A percentile compares a stretch with the other conserved stretches of the same genome.
phyloP scores from a whole-genome alignment of 1,140 invertebrate genomes.

The Cherax quadricarinatus region DNA sequence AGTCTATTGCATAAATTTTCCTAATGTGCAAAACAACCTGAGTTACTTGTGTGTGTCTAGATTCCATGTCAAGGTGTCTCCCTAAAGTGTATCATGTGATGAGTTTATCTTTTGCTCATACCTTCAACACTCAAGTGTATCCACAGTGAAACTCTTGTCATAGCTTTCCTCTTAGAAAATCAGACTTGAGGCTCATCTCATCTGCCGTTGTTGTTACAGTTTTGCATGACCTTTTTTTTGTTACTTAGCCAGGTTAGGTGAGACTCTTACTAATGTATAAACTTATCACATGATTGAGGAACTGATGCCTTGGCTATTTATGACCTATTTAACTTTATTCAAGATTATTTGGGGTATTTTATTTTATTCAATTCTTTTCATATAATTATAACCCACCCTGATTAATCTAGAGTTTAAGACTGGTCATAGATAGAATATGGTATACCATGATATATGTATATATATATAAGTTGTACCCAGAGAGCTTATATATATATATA shows the following conservation, averaged over 20 bases:
- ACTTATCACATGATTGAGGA: conserved; percentile 5
- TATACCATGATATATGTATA: conserved; percentile 34
- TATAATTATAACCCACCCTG: neutral
- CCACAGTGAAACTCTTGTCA: neutral
- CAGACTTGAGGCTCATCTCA: conserved; percentile 5
- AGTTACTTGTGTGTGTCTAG: conserved; percentile 29
- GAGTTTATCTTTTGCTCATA: neutral
- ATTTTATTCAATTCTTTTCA: conserved; percentile 2
- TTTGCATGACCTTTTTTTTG: conserved; percentile 21
- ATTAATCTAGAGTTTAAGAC: neutral
- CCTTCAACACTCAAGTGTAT: neutral
- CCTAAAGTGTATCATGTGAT: conserved; percentile 31
- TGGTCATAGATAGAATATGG: conserved; percentile 5
- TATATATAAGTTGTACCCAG: too few species aligned
- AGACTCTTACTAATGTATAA: conserved; percentile 22
- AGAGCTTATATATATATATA: conserved; percentile 44
- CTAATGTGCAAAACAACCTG: conserved; percentile 9
- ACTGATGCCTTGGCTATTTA: conserved; percentile 9
- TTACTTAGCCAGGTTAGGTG: conserved; percentile 10
- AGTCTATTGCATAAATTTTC: conserved; percentile 30
- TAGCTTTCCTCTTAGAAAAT: neutral
- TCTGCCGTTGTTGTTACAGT: conserved; percentile 32
- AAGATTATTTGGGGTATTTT: neutral
- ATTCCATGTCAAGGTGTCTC: conserved; percentile 30
- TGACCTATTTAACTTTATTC: neutral